phyloP scores from a whole-genome alignment of 2,797 vertebrate genomes.

The Pseudotriccus pelzelni region DNA sequence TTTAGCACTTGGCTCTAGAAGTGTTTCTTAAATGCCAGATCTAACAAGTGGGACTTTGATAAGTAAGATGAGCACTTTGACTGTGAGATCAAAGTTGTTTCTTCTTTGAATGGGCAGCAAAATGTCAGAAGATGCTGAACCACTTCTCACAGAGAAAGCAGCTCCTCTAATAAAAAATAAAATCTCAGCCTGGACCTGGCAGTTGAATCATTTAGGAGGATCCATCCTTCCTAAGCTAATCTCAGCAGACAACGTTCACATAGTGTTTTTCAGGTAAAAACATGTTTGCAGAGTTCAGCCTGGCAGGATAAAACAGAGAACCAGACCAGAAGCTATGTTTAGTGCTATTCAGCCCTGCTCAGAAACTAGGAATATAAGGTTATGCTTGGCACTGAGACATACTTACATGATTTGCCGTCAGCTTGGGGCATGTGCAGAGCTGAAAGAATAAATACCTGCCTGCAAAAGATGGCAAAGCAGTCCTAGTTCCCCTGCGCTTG shows the following conservation, averaged over 20 bases:
- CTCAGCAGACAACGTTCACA: not conserved
- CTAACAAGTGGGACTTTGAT: not conserved
- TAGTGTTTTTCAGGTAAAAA: not conserved
- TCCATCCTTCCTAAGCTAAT: not conserved
- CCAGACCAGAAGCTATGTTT: not conserved
- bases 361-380: not conserved
- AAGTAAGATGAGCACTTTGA: not conserved
- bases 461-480: not conserved
- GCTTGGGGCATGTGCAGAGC: not conserved
- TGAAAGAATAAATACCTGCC: not conserved
- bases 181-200: not conserved
- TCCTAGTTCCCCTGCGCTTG: not conserved
- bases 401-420: not conserved
- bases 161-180: not conserved
- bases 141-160: not conserved
- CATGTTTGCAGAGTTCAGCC: not conserved
- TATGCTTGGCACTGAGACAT: not conserved
- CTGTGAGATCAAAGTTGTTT: not conserved
- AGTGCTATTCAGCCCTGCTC: not conserved
- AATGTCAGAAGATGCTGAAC: not conserved
- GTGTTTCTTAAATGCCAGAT: not conserved
- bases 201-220: not conserved
- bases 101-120: not conserved
- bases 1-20: not conserved
- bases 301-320: not conserved